phyloP scores from a whole-genome alignment of 2,888 invertebrate genomes.

The Luffia ferchaultella region DNA sequence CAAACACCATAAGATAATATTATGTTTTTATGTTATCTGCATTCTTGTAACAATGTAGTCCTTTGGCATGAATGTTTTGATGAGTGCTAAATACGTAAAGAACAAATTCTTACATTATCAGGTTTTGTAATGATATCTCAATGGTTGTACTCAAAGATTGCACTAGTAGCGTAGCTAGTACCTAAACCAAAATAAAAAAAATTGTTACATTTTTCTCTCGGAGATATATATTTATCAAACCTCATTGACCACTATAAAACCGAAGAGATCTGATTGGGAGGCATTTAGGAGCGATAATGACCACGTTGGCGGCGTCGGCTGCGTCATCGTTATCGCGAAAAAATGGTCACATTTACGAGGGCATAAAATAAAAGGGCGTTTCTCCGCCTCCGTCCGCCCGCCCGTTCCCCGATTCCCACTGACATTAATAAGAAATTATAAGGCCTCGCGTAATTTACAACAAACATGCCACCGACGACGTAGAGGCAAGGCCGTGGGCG shows the following conservation, averaged over 20 bases:
- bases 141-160: too few relatives aligned
- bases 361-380: slow-evolving; percentile 33
- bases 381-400: slow-evolving; percentile 17
- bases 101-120: too few relatives aligned
- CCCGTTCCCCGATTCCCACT: slow-evolving; percentile 15
- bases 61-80: too few relatives aligned
- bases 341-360: slow-evolving; percentile 36
- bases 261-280: slow-evolving; percentile 11
- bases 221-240: neutral
- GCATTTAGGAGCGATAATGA: slow-evolving; percentile 25
- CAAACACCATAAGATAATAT: too few relatives aligned
- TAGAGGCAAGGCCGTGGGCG: neutral
- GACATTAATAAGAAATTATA: slow-evolving; percentile 28
- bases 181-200: too few relatives aligned
- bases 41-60: too few relatives aligned
- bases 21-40: too few relatives aligned
- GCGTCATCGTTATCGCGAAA: slow-evolving; percentile 24
- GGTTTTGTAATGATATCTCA: too few relatives aligned
- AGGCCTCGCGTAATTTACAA: neutral
- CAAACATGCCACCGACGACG: neutral
- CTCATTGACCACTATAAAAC: slow-evolving; percentile 1
- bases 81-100: too few relatives aligned
- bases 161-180: too few relatives aligned
- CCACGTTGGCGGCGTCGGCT: slow-evolving; percentile 18
- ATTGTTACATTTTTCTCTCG: too few relatives aligned